Conservation (phyloP, 2,888 invertebrate species). For the Ctena decussata region DNA sequence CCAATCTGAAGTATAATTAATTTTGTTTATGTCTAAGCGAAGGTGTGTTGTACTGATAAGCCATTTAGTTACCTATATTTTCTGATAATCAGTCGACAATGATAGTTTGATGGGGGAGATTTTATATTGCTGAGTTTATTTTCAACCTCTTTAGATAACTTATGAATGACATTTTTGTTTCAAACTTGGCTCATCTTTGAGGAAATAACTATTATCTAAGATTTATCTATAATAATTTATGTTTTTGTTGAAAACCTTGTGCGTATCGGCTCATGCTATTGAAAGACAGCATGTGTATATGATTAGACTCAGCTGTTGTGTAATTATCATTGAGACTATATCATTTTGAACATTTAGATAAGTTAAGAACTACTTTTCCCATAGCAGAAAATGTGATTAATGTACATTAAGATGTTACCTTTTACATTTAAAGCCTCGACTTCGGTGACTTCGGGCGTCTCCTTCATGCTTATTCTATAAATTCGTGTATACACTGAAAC, state of each 20-base stretch:
- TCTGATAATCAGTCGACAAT: neutral
- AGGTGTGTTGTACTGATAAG: neutral
- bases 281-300: slow-evolving; percentile 16
- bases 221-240: slow-evolving; percentile 6
- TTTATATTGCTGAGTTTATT: neutral
- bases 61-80: neutral
- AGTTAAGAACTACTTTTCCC: neutral
- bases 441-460: no score
- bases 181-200: neutral
- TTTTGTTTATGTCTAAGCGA: neutral
- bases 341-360: neutral
- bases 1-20: neutral
- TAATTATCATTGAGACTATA: neutral
- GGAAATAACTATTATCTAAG: neutral
- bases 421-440: no score
- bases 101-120: neutral
- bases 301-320: neutral
- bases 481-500: no score
- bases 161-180: slow-evolving; percentile 10
- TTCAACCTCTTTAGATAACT: neutral
- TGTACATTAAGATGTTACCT: neutral
- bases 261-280: neutral
- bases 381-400: neutral
- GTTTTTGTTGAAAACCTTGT: slow-evolving; percentile 1
- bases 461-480: no score